Conservation (phyloP, 2,888 invertebrate genomes). For the Clunio marinus region DNA sequence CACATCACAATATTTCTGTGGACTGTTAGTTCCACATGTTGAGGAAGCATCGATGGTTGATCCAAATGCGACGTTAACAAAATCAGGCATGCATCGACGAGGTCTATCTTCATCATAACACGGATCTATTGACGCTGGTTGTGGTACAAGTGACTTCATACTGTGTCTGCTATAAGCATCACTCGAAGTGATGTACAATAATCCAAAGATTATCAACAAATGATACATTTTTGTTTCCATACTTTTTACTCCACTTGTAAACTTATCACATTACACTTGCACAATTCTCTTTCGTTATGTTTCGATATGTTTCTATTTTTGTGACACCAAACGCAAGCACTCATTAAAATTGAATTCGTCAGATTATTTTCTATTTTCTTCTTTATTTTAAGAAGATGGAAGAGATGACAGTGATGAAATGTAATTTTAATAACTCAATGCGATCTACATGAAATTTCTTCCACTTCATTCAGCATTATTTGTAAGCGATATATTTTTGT, state of each 20-base stretch:
- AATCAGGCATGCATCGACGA: slow-evolving; percentile 92
- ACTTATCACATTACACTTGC: slow-evolving; percentile 27
- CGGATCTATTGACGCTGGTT: slow-evolving; percentile 65
- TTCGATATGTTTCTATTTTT: slow-evolving; percentile 1
- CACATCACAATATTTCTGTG: slow-evolving; percentile 71
- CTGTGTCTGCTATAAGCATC: slow-evolving; percentile 38
- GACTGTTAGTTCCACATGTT: slow-evolving; percentile 79
- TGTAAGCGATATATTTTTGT: no score
- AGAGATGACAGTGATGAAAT: neutral
- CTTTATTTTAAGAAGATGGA: neutral
- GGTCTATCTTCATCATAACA: slow-evolving; percentile 86
- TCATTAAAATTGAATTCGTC: slow-evolving; percentile 16
- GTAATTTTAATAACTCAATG: slow-evolving; percentile 19
- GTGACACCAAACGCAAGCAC: neutral
- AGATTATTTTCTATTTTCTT: neutral
- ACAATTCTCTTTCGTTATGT: no score
- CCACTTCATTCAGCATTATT: neutral
- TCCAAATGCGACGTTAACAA: slow-evolving; percentile 97
- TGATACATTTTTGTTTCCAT: slow-evolving; percentile 26
- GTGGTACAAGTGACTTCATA: slow-evolving; percentile 53
- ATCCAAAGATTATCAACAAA: slow-evolving; percentile 16
- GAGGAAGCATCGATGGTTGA: slow-evolving; percentile 81
- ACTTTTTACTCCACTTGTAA: neutral
- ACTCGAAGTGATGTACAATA: neutral
- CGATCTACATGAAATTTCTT: neutral